phyloP scores from a whole-genome alignment of 2,888 invertebrate species.

The Autographa gamma region DNA sequence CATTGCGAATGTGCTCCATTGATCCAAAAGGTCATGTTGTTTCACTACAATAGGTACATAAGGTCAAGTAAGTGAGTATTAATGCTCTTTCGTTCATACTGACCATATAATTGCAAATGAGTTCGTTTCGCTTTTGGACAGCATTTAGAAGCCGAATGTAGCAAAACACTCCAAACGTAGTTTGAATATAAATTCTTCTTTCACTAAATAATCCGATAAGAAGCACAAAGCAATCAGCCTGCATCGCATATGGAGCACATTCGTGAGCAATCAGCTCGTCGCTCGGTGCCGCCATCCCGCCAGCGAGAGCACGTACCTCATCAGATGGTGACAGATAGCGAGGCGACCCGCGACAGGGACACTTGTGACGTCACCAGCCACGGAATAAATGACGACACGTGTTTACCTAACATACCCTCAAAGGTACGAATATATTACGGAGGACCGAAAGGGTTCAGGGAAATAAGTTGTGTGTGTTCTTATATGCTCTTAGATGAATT shows the following conservation, averaged over 20 bases:
- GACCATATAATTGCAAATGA: too few species aligned
- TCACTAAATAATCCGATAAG: too few species aligned
- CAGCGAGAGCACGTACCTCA: background rate
- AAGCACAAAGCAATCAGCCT: background rate
- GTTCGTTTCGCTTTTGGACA: background rate
- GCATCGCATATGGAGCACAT: background rate
- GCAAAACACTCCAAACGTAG: background rate
- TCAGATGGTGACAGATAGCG: background rate
- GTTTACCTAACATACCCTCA: background rate
- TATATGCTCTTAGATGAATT: too few species aligned
- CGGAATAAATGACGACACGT: background rate
- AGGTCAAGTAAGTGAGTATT: background rate
- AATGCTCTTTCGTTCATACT: background rate
- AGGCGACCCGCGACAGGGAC: background rate
- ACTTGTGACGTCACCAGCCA: background rate
- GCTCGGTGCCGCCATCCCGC: background rate
- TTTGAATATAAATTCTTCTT: background rate
- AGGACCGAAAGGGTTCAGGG: too few species aligned
- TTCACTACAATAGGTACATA: background rate
- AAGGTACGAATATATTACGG: too few species aligned
- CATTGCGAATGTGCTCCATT: slow-evolving; percentile 8
- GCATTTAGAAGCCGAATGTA: background rate
- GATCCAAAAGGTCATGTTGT: background rate
- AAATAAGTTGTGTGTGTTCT: too few species aligned
- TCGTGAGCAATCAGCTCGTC: background rate